Evolutionary conservation across 2,888 invertebrate species (phyloP), one percentile per base, ranked within the genome.

Genomic region (Eilema depressum): DNA sequence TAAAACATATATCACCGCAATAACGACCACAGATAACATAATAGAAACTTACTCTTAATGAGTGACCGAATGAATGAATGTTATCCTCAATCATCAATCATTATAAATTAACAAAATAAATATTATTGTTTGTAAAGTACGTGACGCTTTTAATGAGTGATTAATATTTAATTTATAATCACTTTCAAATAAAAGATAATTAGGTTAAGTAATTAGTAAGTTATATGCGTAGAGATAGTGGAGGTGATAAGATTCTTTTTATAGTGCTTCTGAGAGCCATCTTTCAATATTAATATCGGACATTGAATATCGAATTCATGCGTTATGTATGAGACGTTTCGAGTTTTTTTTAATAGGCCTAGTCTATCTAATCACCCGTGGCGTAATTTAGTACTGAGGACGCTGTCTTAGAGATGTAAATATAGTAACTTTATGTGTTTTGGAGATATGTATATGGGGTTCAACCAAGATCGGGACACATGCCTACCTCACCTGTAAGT

Each of bases 71-170:
- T 30, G 61, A 33, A n/a, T 28, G 53, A 72, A 72, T 30, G 12
- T 53, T 68, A 70, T 64, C 61, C 25, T 26, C 12, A 61, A 63
- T 79, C 77, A 79, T 81, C 77, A 74, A 74, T 79, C 79, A 81
- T 69, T 47, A 66, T 77, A 70, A n/a, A 71, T 71, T 68, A 77
- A 77, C 74, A 57, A 26, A 76, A 77, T 71, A 57, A 26, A 67
- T 60, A 67, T 63, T 68, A 69, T 72, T 73, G 68, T 80, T 80
- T 79, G 68, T 75, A 62, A 33, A 75, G 75, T 73, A 75, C 63
- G 63, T 28, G 59, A 61, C 65, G 28, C 62, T 53, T 53, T 68
- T 59, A 74, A 73, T 77, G 59, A 61, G 69, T 65, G 25, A 68
- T 71, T 60, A 66, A 28, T 62, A 75, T 77, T 74, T 79, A 70